Conservation (phyloP, 2,113 vertebrate genomes). For the Anhinga anhinga region DNA sequence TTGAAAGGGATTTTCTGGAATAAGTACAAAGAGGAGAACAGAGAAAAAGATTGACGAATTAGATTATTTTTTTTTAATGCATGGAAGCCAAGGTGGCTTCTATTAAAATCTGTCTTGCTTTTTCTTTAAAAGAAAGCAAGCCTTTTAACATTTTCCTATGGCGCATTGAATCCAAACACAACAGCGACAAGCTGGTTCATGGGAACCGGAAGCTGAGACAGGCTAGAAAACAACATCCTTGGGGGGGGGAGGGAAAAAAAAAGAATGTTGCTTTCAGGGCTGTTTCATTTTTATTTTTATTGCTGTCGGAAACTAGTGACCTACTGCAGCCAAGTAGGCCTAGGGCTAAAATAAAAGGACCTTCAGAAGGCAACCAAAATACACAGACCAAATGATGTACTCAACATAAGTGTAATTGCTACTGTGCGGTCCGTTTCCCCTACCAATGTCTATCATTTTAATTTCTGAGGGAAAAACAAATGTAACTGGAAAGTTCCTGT, state of each 20-base stretch:
- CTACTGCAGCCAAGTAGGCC: constrained; percentile 44
- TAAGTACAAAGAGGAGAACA: not conserved
- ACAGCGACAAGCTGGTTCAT: constrained; percentile 2
- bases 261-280: not conserved
- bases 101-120: not conserved
- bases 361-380: constrained; percentile 50
- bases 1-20: not conserved
- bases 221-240: constrained; percentile 50
- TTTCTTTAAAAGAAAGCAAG: not conserved
- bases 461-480: constrained; percentile 36
- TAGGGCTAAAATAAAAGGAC: constrained; percentile 52
- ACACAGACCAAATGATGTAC: constrained; percentile 27
- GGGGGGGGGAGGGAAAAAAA: fast-evolving
- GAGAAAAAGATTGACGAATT: not conserved
- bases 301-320: constrained; percentile 58
- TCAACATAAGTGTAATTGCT: constrained; percentile 11
- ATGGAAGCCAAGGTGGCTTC: not conserved
- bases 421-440: not conserved
- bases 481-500: constrained; percentile 25
- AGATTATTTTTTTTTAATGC: not conserved
- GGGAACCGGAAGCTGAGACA: constrained; percentile 55
- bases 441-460: not conserved
- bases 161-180: constrained; percentile 9
- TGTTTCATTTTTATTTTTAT: constrained; percentile 36
- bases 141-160: constrained; percentile 7